Evolutionary conservation across 2,797 vertebrate species (phyloP).

Genomic region (Phataginus tetradactyla): DNA sequence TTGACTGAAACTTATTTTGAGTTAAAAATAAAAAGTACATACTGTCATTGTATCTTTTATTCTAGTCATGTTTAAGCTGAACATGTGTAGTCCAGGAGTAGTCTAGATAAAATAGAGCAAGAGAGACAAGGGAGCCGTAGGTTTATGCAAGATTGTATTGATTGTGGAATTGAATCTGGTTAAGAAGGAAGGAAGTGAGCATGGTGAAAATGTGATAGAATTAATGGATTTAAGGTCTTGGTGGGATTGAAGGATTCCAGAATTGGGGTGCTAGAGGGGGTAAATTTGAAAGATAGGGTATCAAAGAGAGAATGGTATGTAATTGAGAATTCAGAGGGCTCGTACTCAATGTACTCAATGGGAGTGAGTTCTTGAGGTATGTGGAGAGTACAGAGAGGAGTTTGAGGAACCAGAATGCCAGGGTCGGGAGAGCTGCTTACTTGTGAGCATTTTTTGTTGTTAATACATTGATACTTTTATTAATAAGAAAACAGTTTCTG

Average conservation of each 20-base stretch:
- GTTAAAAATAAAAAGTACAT: not conserved
- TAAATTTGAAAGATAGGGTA: not conserved
- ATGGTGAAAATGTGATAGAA: not conserved
- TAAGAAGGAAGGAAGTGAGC: not conserved
- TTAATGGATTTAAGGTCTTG: conserved; percentile 21
- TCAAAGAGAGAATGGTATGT: not conserved
- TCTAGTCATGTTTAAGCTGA: not conserved
- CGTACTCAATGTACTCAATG: not conserved
- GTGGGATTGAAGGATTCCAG: not conserved
- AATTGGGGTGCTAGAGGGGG: not conserved
- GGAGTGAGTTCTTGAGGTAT: not conserved
- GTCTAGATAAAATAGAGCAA: not conserved
- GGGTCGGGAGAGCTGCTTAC: not conserved
- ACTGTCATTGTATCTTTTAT: not conserved
- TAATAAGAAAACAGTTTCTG: not conserved
- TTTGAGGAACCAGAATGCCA: not conserved
- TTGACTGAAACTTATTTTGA: not conserved
- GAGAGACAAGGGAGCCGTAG: not conserved
- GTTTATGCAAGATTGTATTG: not conserved
- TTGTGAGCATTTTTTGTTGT: not conserved
- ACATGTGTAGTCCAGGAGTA: not conserved
- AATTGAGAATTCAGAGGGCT: not conserved
- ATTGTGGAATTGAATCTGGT: not conserved
- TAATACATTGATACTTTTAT: not conserved
- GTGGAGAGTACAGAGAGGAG: not conserved